Base-by-base conservation (phyloP, 2,113 vertebrate genomes). In the Prionailurus viverrinus region DNA sequence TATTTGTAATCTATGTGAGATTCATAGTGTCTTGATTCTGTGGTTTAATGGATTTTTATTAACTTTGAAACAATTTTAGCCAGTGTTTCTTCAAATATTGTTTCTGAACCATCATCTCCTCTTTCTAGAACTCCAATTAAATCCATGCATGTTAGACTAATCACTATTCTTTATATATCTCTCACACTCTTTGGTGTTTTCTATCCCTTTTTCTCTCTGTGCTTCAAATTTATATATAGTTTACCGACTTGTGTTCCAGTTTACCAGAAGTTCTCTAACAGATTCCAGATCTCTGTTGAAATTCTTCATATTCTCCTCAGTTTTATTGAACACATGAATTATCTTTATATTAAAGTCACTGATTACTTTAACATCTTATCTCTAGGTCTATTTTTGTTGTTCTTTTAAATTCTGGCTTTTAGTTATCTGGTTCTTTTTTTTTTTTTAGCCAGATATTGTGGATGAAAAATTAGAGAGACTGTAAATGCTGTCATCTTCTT, bases 211-310 rank as follows among this genome's bases (percentile, higher is more conserved):
- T 63, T 74, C 41, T 73, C 27, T 82, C 16, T 51, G 1, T 69
- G 63, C 51, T 88, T 69, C 39, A 80, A 45, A 36, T n/a, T 27
- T 82, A 9, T 45, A 48, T 61, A 33, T 48, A 53, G 14, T 66
- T 73, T 71, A 65, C 33, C 65, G 45, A 65, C 78, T 41, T 83
- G 55, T 53, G 66, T 94, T 88, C 51, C 23, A 80, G 83, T 87
- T 94, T 79, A 41, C 63, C 14, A 36, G 27, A 86, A 66, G 58
- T 78, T 93, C n/a, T 41, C n/a, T 93, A 39, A 84, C 48, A 93
- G 80, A 31, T 65, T 39, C 25, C 25, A 51, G 69, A 18, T 85
- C 41, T 78, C 29, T 78, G 13, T 79, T 79, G 48, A 58, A 92
- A 58, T 45, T 68, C 8, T 71, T 25, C 33, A 16, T 61, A 94